Evolutionary conservation across 2,797 vertebrate species (phyloP), one percentile per base, ranked within the genome.

Genomic region (Trachurus trachurus): DNA sequence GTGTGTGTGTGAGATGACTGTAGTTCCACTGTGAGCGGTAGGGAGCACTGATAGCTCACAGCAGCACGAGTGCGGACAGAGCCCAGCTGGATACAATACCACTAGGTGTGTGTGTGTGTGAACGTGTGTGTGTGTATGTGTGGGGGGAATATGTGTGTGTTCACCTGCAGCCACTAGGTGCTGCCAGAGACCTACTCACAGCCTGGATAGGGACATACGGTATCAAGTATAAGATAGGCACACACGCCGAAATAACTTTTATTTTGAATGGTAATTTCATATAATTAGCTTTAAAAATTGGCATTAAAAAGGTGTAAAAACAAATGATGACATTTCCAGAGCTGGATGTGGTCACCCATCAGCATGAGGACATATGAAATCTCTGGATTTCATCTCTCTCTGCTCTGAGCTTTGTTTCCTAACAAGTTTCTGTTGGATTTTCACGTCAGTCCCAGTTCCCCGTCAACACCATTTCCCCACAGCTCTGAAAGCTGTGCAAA

Each of bases 141-240:
- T 47, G 39, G 54, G 22, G 50, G 71, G 65, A 71, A 53, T 58
- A 52, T 45, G 67, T 64, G 76, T 70, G 82, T 91, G 65, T 88
- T 93, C 93, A 92, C 91, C 94, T 96, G 89, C 90, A 84, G 93
- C 98, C 98, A 98, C 97, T 96, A 96, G 98, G 97, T 98, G 98
- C 96, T 96, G 96, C 93, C 93, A 97, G 95, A 98, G 97, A 97
- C 95, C 97, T 87, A 86, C 92, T 91, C 80, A 91, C 90, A 61
- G 76, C 44, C 74, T 58, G 61, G 63, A 54, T 7, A 5, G 40
- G 68, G 21, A 10, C 42, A 29, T 13, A 21, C 16, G 3, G 15
- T 37, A 16, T 50, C 40, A 19, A 42, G 11, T n/a, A 54, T 1
- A 50, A 64, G 29, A 26, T 62, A 44, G 9, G 45, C 17, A 60